A percentile compares a stretch with the other conserved stretches of the same genome.
phyloP scores from a whole-genome alignment of 2,888 invertebrate species.

The Esperia sulphurella region DNA sequence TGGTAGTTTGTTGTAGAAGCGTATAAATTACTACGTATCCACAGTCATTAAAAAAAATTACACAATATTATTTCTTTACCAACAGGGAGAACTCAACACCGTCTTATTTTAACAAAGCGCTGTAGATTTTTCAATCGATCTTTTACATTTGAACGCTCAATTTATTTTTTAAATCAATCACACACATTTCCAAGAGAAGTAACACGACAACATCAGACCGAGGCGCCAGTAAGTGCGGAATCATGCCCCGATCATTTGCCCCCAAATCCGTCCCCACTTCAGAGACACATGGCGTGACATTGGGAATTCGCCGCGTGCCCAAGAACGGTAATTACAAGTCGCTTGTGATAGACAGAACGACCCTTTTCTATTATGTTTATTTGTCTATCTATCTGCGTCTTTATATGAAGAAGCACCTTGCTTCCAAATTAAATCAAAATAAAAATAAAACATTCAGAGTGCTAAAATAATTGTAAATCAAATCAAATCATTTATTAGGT shows the following conservation, averaged over 20 bases:
- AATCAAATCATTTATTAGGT: too few relatives aligned
- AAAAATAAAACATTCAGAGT: too few relatives aligned
- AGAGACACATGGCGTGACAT: slow-evolving; percentile 74
- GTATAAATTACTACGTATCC: too few relatives aligned
- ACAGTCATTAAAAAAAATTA: too few relatives aligned
- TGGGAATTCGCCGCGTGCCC: slow-evolving; percentile 57
- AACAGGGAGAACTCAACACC: too few relatives aligned
- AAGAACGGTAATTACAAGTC: slow-evolving; percentile 64
- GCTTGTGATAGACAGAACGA: slow-evolving; percentile 61
- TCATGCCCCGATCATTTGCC: slow-evolving; percentile 6
- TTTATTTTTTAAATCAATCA: slow-evolving; percentile 7
- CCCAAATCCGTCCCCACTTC: slow-evolving; percentile 36
- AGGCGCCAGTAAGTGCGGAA: not conserved
- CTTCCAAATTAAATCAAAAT: too few relatives aligned
- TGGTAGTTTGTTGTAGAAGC: too few relatives aligned
- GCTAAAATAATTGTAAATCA: too few relatives aligned
- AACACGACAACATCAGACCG: slow-evolving; percentile 7
- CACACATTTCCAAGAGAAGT: slow-evolving; percentile 8
- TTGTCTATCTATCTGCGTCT: not conserved
- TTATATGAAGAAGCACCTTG: not conserved
- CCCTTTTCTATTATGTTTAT: slow-evolving; percentile 37
- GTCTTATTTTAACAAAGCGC: not conserved
- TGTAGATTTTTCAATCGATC: too few relatives aligned
- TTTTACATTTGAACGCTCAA: too few relatives aligned
- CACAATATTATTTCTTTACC: too few relatives aligned